These are phyloP conservation scores for Artibeus jamaicensis DNA, from an alignment of 2,797 vertebrate species.

Conservation along the genomic window DNA sequence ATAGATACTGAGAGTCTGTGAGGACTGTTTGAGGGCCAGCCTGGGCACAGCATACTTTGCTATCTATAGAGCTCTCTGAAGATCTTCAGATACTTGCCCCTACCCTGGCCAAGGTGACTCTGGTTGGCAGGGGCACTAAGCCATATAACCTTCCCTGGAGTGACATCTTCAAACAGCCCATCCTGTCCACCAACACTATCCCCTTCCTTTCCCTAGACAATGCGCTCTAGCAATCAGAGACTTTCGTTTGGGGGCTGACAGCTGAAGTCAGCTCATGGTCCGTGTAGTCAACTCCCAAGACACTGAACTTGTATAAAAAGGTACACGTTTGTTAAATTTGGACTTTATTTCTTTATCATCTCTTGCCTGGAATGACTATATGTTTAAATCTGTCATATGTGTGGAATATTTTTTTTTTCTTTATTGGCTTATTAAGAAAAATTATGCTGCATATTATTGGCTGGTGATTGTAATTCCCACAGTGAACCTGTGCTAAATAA, in stretches of 20 bases:
- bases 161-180: background rate
- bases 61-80: background rate
- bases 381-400: background rate
- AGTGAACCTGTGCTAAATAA: background rate
- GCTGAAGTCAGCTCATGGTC: background rate
- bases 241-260: background rate
- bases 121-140: background rate
- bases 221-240: background rate
- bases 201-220: background rate
- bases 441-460: background rate
- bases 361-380: background rate
- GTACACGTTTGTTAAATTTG: background rate
- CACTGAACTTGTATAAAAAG: background rate
- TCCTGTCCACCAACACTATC: background rate
- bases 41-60: background rate
- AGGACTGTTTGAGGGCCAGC: background rate
- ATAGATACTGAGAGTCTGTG: background rate
- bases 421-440: background rate
- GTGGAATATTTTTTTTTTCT: background rate
- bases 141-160: background rate
- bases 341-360: background rate
- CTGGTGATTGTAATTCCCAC: background rate
- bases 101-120: background rate
- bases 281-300: background rate
- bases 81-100: background rate